These are phyloP conservation scores for Riparia riparia DNA, from an alignment of 2,113 vertebrate genomes.

Conservation along the genomic window DNA sequence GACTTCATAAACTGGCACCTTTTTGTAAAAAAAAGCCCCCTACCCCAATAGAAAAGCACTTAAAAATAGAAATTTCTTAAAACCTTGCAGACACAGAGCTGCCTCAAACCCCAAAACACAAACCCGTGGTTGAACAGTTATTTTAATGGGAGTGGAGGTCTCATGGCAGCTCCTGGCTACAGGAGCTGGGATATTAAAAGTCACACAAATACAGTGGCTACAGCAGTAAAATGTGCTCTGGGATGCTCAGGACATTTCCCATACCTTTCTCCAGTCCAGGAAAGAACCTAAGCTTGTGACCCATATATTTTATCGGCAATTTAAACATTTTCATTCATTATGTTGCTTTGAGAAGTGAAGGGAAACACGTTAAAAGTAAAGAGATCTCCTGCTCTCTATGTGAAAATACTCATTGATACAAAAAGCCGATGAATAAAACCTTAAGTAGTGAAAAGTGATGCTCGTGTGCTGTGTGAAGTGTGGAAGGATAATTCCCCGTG, in stretches of 20 bases:
- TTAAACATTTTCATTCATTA: background rate
- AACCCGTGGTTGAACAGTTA: background rate
- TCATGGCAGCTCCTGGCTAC: background rate
- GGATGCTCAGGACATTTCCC: background rate
- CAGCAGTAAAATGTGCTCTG: background rate
- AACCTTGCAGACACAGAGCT: background rate
- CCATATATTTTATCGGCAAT: background rate
- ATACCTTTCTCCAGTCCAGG: background rate
- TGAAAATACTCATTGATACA: background rate
- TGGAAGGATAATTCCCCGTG: fast-evolving
- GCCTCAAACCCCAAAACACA: background rate
- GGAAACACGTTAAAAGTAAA: background rate
- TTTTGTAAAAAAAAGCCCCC: background rate
- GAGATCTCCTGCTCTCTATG: background rate
- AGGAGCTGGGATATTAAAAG: background rate
- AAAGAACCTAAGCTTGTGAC: background rate
- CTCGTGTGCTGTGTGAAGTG: fast-evolving
- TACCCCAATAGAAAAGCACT: background rate
- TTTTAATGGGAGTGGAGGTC: background rate
- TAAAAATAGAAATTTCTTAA: background rate
- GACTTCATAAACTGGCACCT: background rate
- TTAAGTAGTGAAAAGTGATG: background rate
- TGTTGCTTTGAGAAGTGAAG: fast-evolving
- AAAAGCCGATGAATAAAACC: background rate
- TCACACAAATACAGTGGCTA: background rate